Evolutionary conservation across 1,140 invertebrate species (phyloP).

Genomic region (Drosophila mojavensis): DNA sequence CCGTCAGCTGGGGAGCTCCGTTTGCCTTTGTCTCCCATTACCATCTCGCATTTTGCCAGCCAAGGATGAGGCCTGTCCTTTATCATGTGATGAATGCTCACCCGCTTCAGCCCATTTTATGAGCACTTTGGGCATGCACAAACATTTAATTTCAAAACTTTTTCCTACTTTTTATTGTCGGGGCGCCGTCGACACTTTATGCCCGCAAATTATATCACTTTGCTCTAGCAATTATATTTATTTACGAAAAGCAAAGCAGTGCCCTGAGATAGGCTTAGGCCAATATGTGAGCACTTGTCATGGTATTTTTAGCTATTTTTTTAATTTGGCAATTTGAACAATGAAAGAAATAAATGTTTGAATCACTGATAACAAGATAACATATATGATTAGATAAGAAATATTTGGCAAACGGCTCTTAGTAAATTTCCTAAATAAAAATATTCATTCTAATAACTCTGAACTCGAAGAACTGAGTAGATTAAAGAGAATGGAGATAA

Average conservation of each 20-base stretch:
- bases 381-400: too few species aligned
- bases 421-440: too few species aligned
- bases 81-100: constrained; percentile 37
- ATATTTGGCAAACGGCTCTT: too few species aligned
- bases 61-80: constrained; percentile 21
- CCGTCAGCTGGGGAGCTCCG: constrained; percentile 1
- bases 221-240: not conserved
- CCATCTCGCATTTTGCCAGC: constrained; percentile 17
- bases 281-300: too few species aligned
- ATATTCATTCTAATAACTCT: too few species aligned
- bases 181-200: constrained; percentile 12
- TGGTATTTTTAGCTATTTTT: too few species aligned
- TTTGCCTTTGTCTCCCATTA: not conserved
- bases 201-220: constrained; percentile 19
- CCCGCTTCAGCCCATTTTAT: constrained; percentile 60
- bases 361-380: too few species aligned
- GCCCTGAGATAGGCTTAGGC: not conserved
- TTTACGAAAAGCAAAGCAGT: not conserved
- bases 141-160: constrained; percentile 67
- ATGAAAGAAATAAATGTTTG: too few species aligned
- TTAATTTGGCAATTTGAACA: too few species aligned
- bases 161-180: constrained; percentile 47
- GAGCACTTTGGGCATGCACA: constrained; percentile 59
- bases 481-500: too few species aligned
- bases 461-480: too few species aligned